phyloP scores from a whole-genome alignment of 1,140 invertebrate genomes.

The Rhyzopertha dominica region DNA sequence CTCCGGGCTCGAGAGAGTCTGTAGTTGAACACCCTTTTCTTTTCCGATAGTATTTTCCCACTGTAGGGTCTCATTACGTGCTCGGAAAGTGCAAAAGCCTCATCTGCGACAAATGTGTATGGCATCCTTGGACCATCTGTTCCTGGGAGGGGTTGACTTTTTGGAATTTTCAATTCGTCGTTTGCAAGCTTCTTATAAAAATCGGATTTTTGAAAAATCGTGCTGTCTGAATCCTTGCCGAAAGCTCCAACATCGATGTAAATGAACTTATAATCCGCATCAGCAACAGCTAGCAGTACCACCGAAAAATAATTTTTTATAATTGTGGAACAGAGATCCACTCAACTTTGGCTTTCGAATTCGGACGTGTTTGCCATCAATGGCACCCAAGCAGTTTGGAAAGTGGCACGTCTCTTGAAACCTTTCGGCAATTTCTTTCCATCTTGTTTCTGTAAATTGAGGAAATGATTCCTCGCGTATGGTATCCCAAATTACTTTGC shows the following conservation, averaged over 20 bases:
- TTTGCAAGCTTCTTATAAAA: constrained; percentile 30
- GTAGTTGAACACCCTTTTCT: constrained; percentile 49
- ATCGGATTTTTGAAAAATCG: constrained; percentile 36
- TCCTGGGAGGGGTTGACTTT: constrained; percentile 24
- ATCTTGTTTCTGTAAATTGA: no score
- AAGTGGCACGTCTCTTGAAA: no score
- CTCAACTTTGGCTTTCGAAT: no score
- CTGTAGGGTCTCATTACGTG: constrained; percentile 43
- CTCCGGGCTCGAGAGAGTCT: constrained; percentile 39
- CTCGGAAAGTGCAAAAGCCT: constrained; percentile 40
- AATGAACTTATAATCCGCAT: constrained; percentile 40
- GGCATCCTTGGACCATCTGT: constrained; percentile 23
- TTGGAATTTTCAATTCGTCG: constrained; percentile 25
- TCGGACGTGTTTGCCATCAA: no score
- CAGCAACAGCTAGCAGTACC: constrained; percentile 43
- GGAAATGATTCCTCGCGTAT: no score
- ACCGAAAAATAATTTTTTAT: constrained; percentile 35
- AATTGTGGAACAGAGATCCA: constrained; percentile 38
- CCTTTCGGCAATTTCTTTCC: no score
- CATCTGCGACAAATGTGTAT: constrained; percentile 34
- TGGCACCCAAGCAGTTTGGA: no score
- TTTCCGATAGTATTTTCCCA: constrained; percentile 31
- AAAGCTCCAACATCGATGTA: constrained; percentile 44
- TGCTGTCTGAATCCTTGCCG: constrained; percentile 43
- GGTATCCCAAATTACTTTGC: no score